Base-by-base conservation (phyloP, 2,113 vertebrate species). In the Lagopus muta region DNA sequence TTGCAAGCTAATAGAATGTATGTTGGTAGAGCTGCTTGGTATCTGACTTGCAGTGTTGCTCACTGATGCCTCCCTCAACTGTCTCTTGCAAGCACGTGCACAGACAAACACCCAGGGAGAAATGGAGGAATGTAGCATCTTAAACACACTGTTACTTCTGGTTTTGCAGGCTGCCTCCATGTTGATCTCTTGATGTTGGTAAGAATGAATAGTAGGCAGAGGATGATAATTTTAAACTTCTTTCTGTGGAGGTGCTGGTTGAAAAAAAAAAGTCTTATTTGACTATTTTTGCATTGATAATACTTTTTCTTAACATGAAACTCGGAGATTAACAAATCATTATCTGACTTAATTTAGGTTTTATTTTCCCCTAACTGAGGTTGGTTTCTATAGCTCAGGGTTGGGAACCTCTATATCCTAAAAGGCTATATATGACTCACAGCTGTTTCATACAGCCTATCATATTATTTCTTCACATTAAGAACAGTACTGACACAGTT, bases 41-140 rank as follows among this genome's bases (percentile, higher is more conserved):
- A 8, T n/a, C n/a, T n/a, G 42, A 0, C 14, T 38, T 45, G 58
- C 32, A 19, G 45, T 27, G 30, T 8, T 48, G 38, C 17, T 71
- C 8, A 13, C 28, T 32, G 57, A 18, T n/a, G 36, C 34, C 32
- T 65, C 43, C 19, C 7, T 32, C 18, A 7, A 0, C 30, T 61
- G 34, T 55, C 40, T 65, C 15, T 13, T 34, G 22, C 76, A 77
- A 21, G 8, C 36, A 3, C 4, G 4, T 8, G 38, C 69, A 40
- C 19, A 12, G 48, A 15, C 13, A 9, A 32, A 28, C 20, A 28
- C 8, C 2, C 9, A 2, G 1, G 1, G 34, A 42, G 24, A 9
- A 19, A 15, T 0, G 0, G 66, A 22, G 75, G 8, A 40, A 20
- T 8, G 18, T 18, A 21, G 54, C 54, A 20, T 43, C 34, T 52